These are phyloP conservation scores for Amblyopsis rosae DNA, from an alignment of 2,113 vertebrate species.

Conservation along the genomic window DNA sequence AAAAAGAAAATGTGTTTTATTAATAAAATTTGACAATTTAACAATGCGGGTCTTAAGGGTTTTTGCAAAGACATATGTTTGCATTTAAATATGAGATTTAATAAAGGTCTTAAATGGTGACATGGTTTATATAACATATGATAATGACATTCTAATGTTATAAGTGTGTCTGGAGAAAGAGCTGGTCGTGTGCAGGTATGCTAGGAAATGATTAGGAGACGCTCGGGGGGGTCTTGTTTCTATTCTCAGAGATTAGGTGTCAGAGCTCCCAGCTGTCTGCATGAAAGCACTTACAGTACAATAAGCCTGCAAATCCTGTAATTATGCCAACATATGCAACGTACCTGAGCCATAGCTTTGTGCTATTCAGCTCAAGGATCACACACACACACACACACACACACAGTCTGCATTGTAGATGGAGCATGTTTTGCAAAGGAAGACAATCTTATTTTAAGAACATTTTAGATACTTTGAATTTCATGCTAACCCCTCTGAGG, in stretches of 20 bases:
- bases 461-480: conserved; percentile 68
- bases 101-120: conserved; percentile 36
- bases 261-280: conserved; percentile 79
- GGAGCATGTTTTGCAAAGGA: conserved; percentile 64
- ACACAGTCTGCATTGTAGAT: conserved; percentile 10
- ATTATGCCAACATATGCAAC: conserved; percentile 80
- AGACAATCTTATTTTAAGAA: conserved; percentile 71
- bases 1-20: background rate
- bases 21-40: background rate
- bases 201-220: conserved; percentile 77
- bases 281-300: conserved; percentile 79
- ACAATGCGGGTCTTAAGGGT: conserved; percentile 8
- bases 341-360: conserved; percentile 78
- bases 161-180: conserved; percentile 65
- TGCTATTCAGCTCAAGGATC: conserved; percentile 75
- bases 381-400: conserved; percentile 48
- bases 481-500: conserved; percentile 58
- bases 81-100: background rate
- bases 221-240: conserved; percentile 75
- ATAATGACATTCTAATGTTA: conserved; percentile 74
- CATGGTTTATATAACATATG: conserved; percentile 57
- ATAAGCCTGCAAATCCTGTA: conserved; percentile 82
- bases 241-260: conserved; percentile 79
- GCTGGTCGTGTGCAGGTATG: conserved; percentile 76
- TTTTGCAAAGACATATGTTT: conserved; percentile 26